Base-by-base conservation (phyloP, 1,140 invertebrate species). In the Parasteatoda tepidariorum region DNA sequence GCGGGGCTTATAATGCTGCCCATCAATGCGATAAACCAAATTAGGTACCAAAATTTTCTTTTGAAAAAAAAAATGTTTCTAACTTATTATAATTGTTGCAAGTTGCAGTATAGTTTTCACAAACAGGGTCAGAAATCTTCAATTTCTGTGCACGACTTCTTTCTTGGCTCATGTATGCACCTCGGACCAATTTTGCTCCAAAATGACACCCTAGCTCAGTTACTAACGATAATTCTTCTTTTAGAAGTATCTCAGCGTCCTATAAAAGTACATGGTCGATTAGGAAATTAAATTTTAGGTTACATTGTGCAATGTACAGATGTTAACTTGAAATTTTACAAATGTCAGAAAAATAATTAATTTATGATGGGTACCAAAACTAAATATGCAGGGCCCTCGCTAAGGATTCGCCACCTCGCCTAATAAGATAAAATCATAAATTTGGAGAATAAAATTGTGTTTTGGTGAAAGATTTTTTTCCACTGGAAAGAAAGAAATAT, bases 81-180 rank as follows among this genome's bases (percentile, higher is more conserved):
- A 22, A 95, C 96, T 85, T 98, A 94, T 90, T 97, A 98, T 92
- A 96, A 97, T 41, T 94, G 92, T 26, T 95, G 22, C 11, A 95
- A 15, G 97, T 99, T 13, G 95, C 96, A 85, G 98, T 96, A 88
- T 93, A 98, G 26, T 89, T 93, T 15, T 95, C 94, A 90, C 98
- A 97, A 4, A 97, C 96, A 0, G 98, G 98, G 90, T 99, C 97
- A 55, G 96, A 92, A 89, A 99, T 99, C 61, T 95, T 95, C 88
- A 98, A 91, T 0, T 93, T 93, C 9, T 91, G 92, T 0, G 98
- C 97, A 84, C 97, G 90, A 33, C 94, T 94, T 67, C 97, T 92
- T 90, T 99, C 98, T 93, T 97, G 95, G 85, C 99, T 97, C 89
- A 99, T 95, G 87, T 99, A 99, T 48, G 98, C 98, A 62, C 98